Base-by-base conservation (phyloP, 2,113 vertebrate species). In the Raphicerus campestris region DNA sequence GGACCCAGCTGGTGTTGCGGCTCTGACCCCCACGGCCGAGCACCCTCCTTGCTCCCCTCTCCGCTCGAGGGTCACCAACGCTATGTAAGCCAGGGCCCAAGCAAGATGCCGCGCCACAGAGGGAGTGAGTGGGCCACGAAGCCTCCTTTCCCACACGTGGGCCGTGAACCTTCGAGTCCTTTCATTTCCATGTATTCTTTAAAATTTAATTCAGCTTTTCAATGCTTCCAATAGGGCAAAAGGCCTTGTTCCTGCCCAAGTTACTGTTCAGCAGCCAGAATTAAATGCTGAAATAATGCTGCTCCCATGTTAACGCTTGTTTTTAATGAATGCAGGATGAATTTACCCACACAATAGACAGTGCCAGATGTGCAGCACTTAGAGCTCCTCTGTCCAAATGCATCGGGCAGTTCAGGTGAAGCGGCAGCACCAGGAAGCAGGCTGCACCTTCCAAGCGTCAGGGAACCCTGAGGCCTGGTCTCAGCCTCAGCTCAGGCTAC, bases 291-390 rank as follows among this genome's bases (percentile, higher is more conserved):
- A 73, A 15, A 85, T 35, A 47, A 87, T 20, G 22, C 16, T 75
- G 53, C 47, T 84, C 47, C 15, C 17, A 53, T 45, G 47, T 81
- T 91, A 39, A 53, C 24, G 11, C 55, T 53, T 15, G 39, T 30
- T 84, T 92, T 53, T 82, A 28, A 49, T 93, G 80, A 60, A 83
- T 13, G 7, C 32, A 42, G 66, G 88, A 92, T 87, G 16, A 42
- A 39, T 56, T 63, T 14, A 66, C 22, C 66, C 24, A 63, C 10
- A 17, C 81, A 51, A 49, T 81, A 49, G 86, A 86, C 56, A 49
- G 56, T n/a, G 14, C 45, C 16, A 13, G 11, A 20, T 60, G 9
- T 17, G 28, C 45, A 63, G 17, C 24, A 39, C 73, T 84, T 14
- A 56, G 77, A 60, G 51, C 20, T 14, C 24, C 61, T 13, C 49